phyloP scores from a whole-genome alignment of 2,113 vertebrate species.

The Microtus oregoni region DNA sequence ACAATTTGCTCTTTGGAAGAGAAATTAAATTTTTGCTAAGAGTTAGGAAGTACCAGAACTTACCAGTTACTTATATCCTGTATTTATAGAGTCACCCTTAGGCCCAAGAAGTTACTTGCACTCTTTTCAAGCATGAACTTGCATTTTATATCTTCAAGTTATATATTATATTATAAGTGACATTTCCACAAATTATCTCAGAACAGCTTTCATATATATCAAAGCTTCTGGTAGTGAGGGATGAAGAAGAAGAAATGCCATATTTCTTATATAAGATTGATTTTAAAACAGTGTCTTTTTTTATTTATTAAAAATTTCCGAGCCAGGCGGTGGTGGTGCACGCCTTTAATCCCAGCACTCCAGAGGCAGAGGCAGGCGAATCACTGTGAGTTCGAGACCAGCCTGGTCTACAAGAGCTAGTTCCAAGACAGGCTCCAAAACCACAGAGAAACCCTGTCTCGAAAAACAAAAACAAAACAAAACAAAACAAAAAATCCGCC shows the following conservation, averaged over 20 bases:
- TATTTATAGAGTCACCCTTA: background rate
- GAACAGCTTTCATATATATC: background rate
- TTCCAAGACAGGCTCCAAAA: no score
- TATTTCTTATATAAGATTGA: slow-evolving; percentile 2
- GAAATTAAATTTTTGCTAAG: background rate
- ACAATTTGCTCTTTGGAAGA: slow-evolving; percentile 47
- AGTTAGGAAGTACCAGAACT: slow-evolving; percentile 4
- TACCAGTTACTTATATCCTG: background rate
- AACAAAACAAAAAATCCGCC: no score
- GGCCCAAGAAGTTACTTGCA: background rate
- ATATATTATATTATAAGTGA: background rate
- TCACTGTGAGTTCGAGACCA: no score
- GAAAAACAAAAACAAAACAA: no score
- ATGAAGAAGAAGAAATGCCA: background rate
- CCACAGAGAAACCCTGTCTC: no score
- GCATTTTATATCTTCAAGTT: background rate
- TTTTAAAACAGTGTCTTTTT: slow-evolving; percentile 13
- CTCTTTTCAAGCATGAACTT: background rate
- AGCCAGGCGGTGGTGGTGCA: no score
- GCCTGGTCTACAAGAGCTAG: no score
- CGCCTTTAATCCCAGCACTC: no score
- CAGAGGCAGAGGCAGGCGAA: no score
- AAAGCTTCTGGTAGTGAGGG: background rate
- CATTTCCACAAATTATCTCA: background rate
- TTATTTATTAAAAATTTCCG: no score